Conservation (phyloP, 2,113 vertebrate genomes). For the Osmerus mordax region DNA sequence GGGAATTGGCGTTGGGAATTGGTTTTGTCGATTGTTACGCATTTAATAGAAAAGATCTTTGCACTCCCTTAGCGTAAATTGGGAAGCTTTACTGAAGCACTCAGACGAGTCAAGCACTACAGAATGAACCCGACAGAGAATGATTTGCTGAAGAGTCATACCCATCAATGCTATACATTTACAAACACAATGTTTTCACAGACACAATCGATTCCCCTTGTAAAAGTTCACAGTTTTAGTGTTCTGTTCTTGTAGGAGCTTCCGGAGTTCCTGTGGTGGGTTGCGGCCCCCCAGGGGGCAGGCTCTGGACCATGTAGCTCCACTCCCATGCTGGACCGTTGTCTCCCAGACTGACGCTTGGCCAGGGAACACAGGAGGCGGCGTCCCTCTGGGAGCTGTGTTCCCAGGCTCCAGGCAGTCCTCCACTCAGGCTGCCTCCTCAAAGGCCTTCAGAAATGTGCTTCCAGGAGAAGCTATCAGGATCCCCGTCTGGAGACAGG, state of each 20-base stretch:
- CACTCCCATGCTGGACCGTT: slow-evolving; percentile 51
- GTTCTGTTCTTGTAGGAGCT: slow-evolving; percentile 1
- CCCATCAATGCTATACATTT: no score
- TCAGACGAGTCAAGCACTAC: slow-evolving; percentile 28
- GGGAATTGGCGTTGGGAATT: slow-evolving; percentile 50
- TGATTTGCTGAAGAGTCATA: no score
- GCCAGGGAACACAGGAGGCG: slow-evolving; percentile 57
- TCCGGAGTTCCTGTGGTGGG: slow-evolving; percentile 25
- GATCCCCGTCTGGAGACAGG: slow-evolving; percentile 53
- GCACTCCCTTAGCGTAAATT: slow-evolving; percentile 47
- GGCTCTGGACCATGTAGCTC: slow-evolving; percentile 23
- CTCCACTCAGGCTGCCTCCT: slow-evolving; percentile 52
- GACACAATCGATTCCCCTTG: neutral
- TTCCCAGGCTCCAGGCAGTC: slow-evolving; percentile 25
- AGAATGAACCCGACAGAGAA: no score
- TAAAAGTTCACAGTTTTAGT: neutral
- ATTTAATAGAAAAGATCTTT: slow-evolving; percentile 47
- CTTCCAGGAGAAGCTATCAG: slow-evolving; percentile 53
- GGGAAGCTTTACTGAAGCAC: slow-evolving; percentile 50
- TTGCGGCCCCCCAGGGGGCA: slow-evolving; percentile 11
- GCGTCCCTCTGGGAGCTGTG: neutral
- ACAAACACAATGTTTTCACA: neutral
- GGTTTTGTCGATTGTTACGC: neutral
- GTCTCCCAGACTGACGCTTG: slow-evolving; percentile 55
- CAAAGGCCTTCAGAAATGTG: slow-evolving; percentile 59